Evolutionary conservation across 2,888 invertebrate species (phyloP).

Genomic region (Megaustenia siamemsis): DNA sequence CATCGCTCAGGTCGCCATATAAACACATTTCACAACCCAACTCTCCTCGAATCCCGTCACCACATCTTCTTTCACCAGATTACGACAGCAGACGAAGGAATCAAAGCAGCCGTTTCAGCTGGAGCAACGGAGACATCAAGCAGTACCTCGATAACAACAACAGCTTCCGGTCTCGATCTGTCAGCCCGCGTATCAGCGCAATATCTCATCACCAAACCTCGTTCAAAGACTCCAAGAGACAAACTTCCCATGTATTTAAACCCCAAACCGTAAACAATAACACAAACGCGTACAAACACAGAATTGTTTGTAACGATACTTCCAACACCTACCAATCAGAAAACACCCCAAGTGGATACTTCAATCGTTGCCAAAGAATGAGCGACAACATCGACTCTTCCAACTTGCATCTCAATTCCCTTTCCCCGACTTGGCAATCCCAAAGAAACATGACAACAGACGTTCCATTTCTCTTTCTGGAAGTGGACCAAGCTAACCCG

Average conservation of each 20-base stretch:
- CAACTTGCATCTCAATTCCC: background rate
- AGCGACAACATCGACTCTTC: constrained; percentile 1
- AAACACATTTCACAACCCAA: background rate
- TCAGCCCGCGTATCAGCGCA: background rate
- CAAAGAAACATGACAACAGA: constrained; percentile 44
- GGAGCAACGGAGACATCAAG: constrained; percentile 22
- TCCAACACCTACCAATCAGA: too few relatives aligned
- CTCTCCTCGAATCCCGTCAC: background rate
- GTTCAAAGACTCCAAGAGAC: background rate
- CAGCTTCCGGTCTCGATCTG: background rate
- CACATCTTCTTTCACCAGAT: constrained; percentile 15
- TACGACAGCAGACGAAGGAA: constrained; percentile 19
- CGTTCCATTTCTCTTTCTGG: background rate
- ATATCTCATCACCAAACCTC: constrained; percentile 18
- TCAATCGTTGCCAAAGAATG: background rate
- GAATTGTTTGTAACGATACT: background rate
- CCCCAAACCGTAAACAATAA: background rate
- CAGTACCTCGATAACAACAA: background rate
- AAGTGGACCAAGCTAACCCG: constrained; percentile 10
- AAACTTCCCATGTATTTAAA: background rate
- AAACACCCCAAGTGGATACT: background rate
- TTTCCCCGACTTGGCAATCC: background rate
- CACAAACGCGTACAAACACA: background rate
- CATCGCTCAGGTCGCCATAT: background rate
- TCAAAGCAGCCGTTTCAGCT: background rate